These are phyloP conservation scores for Cervus canadensis DNA, from an alignment of 2,113 vertebrate genomes.

Conservation along the genomic window DNA sequence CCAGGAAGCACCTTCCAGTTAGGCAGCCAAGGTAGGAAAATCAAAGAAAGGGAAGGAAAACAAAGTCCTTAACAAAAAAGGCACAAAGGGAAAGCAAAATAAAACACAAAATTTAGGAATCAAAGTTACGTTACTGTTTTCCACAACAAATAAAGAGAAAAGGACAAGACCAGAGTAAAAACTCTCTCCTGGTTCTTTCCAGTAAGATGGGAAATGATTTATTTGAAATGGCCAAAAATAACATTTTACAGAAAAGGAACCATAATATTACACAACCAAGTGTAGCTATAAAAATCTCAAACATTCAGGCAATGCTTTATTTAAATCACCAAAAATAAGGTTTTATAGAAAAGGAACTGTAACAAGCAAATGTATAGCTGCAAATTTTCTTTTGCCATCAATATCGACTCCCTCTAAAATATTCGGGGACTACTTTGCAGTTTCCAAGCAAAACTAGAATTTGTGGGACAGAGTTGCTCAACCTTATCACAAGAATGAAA, in stretches of 20 bases:
- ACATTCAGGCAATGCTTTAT: constrained; percentile 49
- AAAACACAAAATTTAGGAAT: background rate
- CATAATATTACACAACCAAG: constrained; percentile 27
- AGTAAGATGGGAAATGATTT: constrained; percentile 42
- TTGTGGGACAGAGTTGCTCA: background rate
- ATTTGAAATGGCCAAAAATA: constrained; percentile 53
- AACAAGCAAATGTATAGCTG: constrained; percentile 33
- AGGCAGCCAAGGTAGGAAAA: background rate
- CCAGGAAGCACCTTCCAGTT: background rate
- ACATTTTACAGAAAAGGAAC: constrained; percentile 36
- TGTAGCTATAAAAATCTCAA: constrained; percentile 37
- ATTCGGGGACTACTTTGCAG: constrained; percentile 47
- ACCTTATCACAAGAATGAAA: constrained; percentile 29
- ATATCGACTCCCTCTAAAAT: constrained; percentile 37
- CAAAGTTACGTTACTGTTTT: background rate
- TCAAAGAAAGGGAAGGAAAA: background rate
- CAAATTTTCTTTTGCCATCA: constrained; percentile 11
- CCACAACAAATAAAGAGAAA: background rate
- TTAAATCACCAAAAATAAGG: constrained; percentile 57
- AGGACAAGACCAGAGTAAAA: background rate
- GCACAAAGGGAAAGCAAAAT: background rate
- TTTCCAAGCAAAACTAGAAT: constrained; percentile 58
- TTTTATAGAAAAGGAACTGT: constrained; percentile 30
- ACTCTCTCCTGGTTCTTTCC: constrained; percentile 13
- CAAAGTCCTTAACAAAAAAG: background rate